Evolutionary conservation across 2,888 invertebrate species (phyloP), one percentile per base, ranked within the genome.

Genomic region (Amiota communis): DNA sequence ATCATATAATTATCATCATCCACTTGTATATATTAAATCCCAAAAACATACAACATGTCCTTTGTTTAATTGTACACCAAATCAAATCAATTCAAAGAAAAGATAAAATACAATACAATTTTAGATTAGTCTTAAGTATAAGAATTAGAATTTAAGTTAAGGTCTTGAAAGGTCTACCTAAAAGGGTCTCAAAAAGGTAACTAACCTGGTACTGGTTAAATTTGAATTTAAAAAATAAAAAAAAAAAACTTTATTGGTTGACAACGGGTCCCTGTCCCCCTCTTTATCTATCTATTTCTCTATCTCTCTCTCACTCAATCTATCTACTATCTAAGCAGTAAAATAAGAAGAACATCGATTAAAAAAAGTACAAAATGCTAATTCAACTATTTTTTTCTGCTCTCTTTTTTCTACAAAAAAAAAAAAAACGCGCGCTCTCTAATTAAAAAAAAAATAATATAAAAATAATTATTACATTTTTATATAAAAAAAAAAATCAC

Each of bases 311-410:
- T 36, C 36, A 4, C 36, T 36, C 36, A 36, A 36, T 36, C 36
- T 36, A 36, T 36, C 36, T 36, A 36, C 36, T 36, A 36, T 36
- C 36, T 36, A 36, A 36, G 36, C 3, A 36, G 8, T 36, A 36
- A 36, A 36, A 36, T 36, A 36, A 36, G 36, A 36, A 36, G 36
- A 36, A n/a, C n/a, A n/a, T 36, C 36, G 36, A 36, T 6, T 6
- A 36, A 71, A 70, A 72, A 75, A 73, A 79, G 74, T 76, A 81
- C 74, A 80, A 80, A 80, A 83, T 85, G 83, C 83, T 87, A 86
- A 86, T 87, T 80, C 85, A 86, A 85, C 76, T 85, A 80, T 86
- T 86, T 81, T 86, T 85, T 79, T 86, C 81, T 87, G 80, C 85
- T 85, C 84, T 85, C 84, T 88, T 85, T 87, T 87, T 85, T 86